These are phyloP conservation scores for Drosophila insularis DNA, from an alignment of 1,140 invertebrate genomes.

Conservation along the genomic window DNA sequence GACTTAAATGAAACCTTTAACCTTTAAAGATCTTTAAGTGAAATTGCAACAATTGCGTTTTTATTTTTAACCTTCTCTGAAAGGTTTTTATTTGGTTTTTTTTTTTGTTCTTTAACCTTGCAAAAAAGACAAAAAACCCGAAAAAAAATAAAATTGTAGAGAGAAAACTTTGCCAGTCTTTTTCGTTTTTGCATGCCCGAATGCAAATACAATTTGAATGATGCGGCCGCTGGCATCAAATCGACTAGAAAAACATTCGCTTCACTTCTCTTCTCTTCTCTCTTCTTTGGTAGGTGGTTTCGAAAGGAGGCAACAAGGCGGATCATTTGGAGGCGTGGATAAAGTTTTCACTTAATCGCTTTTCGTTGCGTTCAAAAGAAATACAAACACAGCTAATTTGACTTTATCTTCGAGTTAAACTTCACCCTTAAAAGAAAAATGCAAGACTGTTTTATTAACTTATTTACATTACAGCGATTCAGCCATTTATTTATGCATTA, in stretches of 20 bases:
- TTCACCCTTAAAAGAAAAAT: not conserved
- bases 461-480: constrained; percentile 7
- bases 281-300: too few species aligned
- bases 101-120: constrained; percentile 8
- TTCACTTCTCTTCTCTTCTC: not conserved
- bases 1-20: constrained; percentile 40
- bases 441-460: constrained; percentile 1
- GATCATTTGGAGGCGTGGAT: not conserved
- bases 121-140: not conserved
- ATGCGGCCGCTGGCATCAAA: constrained; percentile 61
- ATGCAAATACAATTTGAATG: constrained; percentile 75
- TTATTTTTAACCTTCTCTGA: not conserved
- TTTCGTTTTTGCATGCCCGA: constrained; percentile 20
- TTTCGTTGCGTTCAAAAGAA: constrained; percentile 68
- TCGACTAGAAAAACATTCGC: constrained; percentile 61
- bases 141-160: not conserved
- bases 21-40: constrained; percentile 6
- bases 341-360: constrained; percentile 79
- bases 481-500: not conserved
- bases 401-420: constrained; percentile 56
- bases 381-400: constrained; percentile 79
- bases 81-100: not conserved
- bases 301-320: not conserved
- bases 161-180: constrained; percentile 1
- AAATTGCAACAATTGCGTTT: not conserved